Percentiles rank a stretch among this genome's conserved stretches.
These are phyloP conservation scores for Falco peregrinus DNA, from an alignment of 2,797 vertebrate genomes.

Conservation along the genomic window DNA sequence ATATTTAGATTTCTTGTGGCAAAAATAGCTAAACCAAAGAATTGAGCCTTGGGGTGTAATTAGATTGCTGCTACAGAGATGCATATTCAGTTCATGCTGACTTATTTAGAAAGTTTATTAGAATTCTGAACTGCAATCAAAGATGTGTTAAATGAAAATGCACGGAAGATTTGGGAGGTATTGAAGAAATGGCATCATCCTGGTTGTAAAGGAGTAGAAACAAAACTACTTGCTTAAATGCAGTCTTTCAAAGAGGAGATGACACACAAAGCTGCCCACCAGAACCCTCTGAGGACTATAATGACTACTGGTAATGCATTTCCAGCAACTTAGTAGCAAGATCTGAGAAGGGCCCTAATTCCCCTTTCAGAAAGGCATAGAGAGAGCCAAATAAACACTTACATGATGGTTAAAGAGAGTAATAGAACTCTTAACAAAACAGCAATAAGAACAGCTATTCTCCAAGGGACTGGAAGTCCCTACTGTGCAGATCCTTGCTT, in stretches of 20 bases:
- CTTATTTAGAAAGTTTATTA: background rate
- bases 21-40: background rate
- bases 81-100: background rate
- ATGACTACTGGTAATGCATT: background rate
- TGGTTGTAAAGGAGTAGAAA: background rate
- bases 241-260: background rate
- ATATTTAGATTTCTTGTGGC: background rate
- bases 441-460: background rate
- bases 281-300: background rate
- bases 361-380: background rate
- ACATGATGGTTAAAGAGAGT: background rate
- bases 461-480: background rate
- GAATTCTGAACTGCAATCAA: background rate
- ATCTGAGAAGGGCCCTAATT: background rate
- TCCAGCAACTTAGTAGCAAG: background rate
- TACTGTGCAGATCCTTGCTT: background rate
- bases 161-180: fast-evolving
- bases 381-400: background rate
- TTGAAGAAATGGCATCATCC: background rate
- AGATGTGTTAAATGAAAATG: background rate
- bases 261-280: background rate
- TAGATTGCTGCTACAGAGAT: background rate
- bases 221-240: background rate
- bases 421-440: background rate
- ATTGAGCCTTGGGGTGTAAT: background rate